Conservation (phyloP, 23 tunicate species). For the Diplosoma virens region DNA sequence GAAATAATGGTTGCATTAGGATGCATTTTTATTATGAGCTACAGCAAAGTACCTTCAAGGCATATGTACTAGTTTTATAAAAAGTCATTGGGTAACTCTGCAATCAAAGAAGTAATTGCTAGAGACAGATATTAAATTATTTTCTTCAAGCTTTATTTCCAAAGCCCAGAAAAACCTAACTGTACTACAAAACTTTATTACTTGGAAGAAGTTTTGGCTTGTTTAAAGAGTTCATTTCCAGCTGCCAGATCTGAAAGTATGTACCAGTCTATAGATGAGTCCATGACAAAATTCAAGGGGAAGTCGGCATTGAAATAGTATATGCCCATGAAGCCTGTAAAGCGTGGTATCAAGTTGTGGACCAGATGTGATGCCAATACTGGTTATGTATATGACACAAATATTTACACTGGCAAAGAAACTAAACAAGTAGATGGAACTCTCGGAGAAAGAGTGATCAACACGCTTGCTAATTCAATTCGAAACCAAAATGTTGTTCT, state of each 20-base stretch:
- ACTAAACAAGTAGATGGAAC: not conserved
- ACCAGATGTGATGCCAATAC: not conserved
- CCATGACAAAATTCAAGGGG: too few species aligned
- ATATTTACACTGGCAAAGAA: not conserved
- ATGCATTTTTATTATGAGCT: not conserved
- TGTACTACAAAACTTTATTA: not conserved
- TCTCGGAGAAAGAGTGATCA: not conserved
- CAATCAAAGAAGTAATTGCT: not conserved
- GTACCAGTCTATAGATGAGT: not conserved
- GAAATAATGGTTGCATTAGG: not conserved
- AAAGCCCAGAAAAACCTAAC: not conserved
- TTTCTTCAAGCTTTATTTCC: not conserved
- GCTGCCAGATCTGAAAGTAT: not conserved
- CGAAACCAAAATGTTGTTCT: not conserved
- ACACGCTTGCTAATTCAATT: not conserved
- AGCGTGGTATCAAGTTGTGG: not conserved
- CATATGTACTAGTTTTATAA: too few species aligned
- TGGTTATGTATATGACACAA: too few species aligned
- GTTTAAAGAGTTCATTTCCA: not conserved
- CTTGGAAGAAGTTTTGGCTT: not conserved
- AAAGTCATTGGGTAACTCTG: not conserved
- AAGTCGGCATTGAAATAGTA: not conserved
- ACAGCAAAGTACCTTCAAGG: not conserved
- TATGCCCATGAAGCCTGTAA: not conserved
- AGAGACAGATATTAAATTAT: not conserved